Evolutionary conservation across 2,113 vertebrate species (phyloP).

Genomic region (Strix aluco): DNA sequence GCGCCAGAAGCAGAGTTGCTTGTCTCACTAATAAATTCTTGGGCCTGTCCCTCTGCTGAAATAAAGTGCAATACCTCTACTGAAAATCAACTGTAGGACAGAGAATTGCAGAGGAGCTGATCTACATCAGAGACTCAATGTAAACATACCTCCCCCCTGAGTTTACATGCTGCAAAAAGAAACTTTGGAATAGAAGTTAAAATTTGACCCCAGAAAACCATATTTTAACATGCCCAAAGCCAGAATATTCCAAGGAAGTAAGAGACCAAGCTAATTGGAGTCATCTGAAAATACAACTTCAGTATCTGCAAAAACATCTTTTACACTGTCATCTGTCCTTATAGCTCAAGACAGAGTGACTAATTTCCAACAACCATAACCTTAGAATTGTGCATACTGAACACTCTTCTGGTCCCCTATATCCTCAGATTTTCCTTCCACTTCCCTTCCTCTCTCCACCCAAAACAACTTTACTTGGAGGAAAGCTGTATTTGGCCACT

Average conservation of each 20-base stretch:
- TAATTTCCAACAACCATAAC: neutral
- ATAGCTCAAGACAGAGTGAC: neutral
- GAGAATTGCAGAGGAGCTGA: neutral
- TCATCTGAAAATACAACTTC: neutral
- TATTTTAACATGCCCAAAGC: neutral
- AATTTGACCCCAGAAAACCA: neutral
- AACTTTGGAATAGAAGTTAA: neutral
- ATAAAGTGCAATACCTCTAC: neutral
- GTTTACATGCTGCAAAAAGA: neutral
- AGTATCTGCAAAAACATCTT: neutral
- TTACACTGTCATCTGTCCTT: neutral
- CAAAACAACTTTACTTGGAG: neutral
- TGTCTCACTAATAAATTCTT: conserved; percentile 5
- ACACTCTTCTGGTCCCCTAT: neutral
- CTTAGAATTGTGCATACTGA: neutral
- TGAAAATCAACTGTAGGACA: neutral
- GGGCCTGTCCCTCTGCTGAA: conserved; percentile 9
- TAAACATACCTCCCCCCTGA: conserved; percentile 31
- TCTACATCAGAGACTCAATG: neutral
- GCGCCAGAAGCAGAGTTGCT: neutral
- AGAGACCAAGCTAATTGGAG: neutral
- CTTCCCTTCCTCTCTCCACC: neutral
- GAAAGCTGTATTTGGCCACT: neutral
- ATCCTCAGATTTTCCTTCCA: neutral
- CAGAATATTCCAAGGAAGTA: neutral